phyloP scores from a whole-genome alignment of 2,888 invertebrate genomes.

The Nomada ruficornis region DNA sequence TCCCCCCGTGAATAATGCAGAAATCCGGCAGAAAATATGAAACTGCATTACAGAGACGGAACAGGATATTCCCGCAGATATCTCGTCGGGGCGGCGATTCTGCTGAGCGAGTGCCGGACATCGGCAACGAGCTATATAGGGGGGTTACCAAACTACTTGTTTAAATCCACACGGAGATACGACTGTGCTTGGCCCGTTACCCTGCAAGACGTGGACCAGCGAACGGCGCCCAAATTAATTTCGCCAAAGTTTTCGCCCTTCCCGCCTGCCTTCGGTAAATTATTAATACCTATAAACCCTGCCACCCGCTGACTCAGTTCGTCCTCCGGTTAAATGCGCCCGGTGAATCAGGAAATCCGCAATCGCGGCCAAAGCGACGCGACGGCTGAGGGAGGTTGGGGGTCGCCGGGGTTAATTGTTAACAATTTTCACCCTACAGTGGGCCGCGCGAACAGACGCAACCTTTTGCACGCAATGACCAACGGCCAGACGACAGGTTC shows the following conservation, averaged over 20 bases:
- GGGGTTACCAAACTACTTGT: constrained; percentile 44
- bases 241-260: constrained; percentile 67
- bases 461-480: constrained; percentile 53
- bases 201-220: constrained; percentile 68
- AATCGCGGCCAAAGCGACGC: constrained; percentile 67
- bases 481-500: constrained; percentile 40
- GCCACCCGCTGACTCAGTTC: constrained; percentile 70
- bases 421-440: constrained; percentile 49
- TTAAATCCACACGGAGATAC: constrained; percentile 67
- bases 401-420: constrained; percentile 39
- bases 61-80: constrained; percentile 63
- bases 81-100: constrained; percentile 53
- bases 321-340: constrained; percentile 71
- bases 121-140: background rate
- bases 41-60: constrained; percentile 59
- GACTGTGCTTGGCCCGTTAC: constrained; percentile 51
- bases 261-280: constrained; percentile 58
- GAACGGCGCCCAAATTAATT: constrained; percentile 78
- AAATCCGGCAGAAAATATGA: constrained; percentile 68
- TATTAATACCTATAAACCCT: constrained; percentile 69
- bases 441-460: background rate
- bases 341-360: constrained; percentile 78
- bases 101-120: constrained; percentile 59
- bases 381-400: no score
- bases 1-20: constrained; percentile 59